Evolutionary conservation across 2,888 invertebrate genomes (phyloP), one percentile per base, ranked within the genome.

Genomic region (Drosophila maculinotata): DNA sequence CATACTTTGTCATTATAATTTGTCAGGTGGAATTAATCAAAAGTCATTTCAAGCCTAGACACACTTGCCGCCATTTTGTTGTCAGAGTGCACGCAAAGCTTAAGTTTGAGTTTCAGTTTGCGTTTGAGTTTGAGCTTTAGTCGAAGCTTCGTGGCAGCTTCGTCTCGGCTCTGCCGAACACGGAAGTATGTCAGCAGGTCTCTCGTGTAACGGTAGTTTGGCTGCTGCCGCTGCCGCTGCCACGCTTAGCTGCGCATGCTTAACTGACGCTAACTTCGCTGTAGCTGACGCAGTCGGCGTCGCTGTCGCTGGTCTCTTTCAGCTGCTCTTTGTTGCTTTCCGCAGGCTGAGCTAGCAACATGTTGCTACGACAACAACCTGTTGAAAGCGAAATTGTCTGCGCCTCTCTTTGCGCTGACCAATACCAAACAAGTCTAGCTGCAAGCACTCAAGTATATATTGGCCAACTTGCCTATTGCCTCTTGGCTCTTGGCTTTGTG

Each of bases 131-230:
- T 69, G 60, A 69, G 70, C 58, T 69, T 53, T 59, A 47, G 31
- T 30, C 33, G 39, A 20, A 33, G 30, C 71, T 64, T 76, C 64
- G 71, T 54, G 49, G 33, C 69, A 26, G 75, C 62, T 57, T 67
- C 57, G 67, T 60, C 62, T 70, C 66, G 77, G 72, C 76, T 62
- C 72, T 78, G 87, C 83, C 88, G 87, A 90, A 87, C 88, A 83
- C 91, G 92, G 91, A 92, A 92, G 92, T 92, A 87, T 92, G 91
- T 92, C 91, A 92, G 91, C 91, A 91, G 91, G 91, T 92, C 91
- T 91, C 89, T 89, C 81, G 85, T 83, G 81, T 91, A 92, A 92
- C 91, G 91, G 91, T 91, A 90, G 74, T 89, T 84, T 84, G 65
- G 64, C 78, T 75, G 76, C 80, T 67, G 63, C 67, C 47, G 67